Base-by-base conservation (phyloP, 2,888 invertebrate genomes). In the Dryobota labecula region DNA sequence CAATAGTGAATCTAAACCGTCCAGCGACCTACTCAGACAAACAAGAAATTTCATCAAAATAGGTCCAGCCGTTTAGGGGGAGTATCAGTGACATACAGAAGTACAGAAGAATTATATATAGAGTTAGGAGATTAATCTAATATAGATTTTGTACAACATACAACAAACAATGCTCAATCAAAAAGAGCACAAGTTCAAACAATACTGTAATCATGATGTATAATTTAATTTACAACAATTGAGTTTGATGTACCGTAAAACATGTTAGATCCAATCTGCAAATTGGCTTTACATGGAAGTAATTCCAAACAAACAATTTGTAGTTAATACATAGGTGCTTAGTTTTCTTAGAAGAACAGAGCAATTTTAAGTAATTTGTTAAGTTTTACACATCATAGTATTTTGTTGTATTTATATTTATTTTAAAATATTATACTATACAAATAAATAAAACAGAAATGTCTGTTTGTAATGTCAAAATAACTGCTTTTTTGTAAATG, bases 291-390 rank as follows among this genome's bases (percentile, higher is more conserved):
- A 68, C 62, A 43, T 66, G 47, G 53, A 70, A 76, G 58, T 47
- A 33, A 75, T 70, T 62, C 7, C 15, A 33, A 54, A 68, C 33
- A n/a, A 58, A 60, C 54, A 43, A 70, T 56, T 65, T 53, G 7
- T 43, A n/a, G 20, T 49, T 47, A 58, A 30, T 72, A 57, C n/a
- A 4, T 2, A n/a, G n/a, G 9, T 13, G 27, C 15, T 64, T 73
- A 43, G 18, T 43, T 75, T 62, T 54, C 76, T 66, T 36, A 53
- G 58, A 76, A 80, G 76, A 64, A 80, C 54, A 66, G n/a, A 62
- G 6, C 38, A 33, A 70, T 70, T 57, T 64, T 49, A 38, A 13
- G 45, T 27, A 54, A 58, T 56, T 60, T 79, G 62, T 54, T 60
- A 51, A 45, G 24, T 78, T 70, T 61, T 51, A 69, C 62, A 24